Evolutionary conservation across 1,140 invertebrate species (phyloP), one percentile per base, ranked within the genome.

Genomic region (Lucilia cuprina): DNA sequence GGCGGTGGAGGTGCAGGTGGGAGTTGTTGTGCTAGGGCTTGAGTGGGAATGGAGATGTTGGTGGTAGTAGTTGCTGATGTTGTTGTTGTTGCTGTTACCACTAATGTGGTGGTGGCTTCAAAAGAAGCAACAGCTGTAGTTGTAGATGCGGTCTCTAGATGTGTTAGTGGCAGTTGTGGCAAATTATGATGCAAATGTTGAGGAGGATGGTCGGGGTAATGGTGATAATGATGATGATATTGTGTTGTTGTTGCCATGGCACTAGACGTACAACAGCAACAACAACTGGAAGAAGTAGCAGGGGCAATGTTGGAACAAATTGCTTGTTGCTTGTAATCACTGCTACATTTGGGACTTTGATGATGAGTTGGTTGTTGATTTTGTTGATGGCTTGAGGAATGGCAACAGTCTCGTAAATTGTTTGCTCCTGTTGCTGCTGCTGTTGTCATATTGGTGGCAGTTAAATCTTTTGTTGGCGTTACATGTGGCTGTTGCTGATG

Each of bases 91-190:
- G 49, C 78, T 25, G 77, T n/a, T 8, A 78, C 47, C 19, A 21
- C 41, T 80, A 41, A 17, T 49, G 77, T 47, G 41, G 34, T 47
- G 41, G 34, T 78, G 34, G 75, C 17, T n/a, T 35, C 34, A 9
- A 41, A 47, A 47, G 35, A 17, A 84, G 30, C 55, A 84, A 49
- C 75, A 83, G 41, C 25, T 75, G 55, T 60, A 74, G 77, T 30
- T 30, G 25, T 34, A 65, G 70, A 65, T 78, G 47, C 19, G 49
- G 34, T 82, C 47, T 30, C 77, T 83, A 70, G 35, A 17, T 19
- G 34, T 74, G 65, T n/a, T 65, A 77, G 19, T 82, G 86, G 55
- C 55, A 74, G 60, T 78, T 34, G 30, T 85, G 82, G 49, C n/a
- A 82, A 77, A 60, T n/a, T 25, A 17, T 83, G 78, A 25, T 74